Conservation (phyloP, 2,113 vertebrate species). For the Blennius ocellaris region DNA sequence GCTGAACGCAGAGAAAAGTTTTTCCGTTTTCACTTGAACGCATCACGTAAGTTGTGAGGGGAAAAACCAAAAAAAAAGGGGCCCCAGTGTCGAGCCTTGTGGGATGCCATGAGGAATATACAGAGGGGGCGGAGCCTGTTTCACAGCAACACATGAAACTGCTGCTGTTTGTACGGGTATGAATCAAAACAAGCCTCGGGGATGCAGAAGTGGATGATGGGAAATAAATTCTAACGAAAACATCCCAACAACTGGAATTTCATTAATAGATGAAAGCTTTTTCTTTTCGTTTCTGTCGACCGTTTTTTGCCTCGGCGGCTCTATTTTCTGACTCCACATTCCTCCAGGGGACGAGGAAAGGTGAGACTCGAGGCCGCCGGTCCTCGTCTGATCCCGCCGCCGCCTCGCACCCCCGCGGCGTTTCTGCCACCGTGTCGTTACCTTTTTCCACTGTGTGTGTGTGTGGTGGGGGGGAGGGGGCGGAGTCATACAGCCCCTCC, state of each 20-base stretch:
- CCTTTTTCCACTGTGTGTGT: constrained; percentile 48
- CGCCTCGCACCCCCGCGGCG: constrained; percentile 53
- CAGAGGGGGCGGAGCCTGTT: neutral
- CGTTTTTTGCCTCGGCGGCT: neutral
- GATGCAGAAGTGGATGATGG: too few relatives aligned
- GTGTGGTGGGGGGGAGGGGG: too few relatives aligned
- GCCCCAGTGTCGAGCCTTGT: neutral
- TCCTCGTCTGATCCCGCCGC: constrained; percentile 4
- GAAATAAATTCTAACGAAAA: too few relatives aligned
- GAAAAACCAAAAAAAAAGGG: neutral
- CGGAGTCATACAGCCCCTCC: constrained; percentile 22
- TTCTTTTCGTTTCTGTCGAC: neutral
- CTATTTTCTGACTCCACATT: neutral
- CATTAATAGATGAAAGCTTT: neutral
- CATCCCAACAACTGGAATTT: too few relatives aligned
- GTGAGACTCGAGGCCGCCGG: constrained; percentile 31
- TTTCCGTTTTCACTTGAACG: too few relatives aligned
- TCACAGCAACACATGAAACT: constrained; percentile 32
- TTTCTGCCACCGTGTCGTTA: constrained; percentile 65
- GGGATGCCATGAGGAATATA: neutral
- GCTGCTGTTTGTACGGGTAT: constrained; percentile 36
- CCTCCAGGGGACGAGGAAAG: neutral
- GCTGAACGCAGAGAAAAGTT: too few relatives aligned
- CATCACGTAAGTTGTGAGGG: neutral
- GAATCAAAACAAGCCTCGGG: too few relatives aligned